Evolutionary conservation across 2,113 vertebrate genomes (phyloP).

Genomic region (Pitta sordida): DNA sequence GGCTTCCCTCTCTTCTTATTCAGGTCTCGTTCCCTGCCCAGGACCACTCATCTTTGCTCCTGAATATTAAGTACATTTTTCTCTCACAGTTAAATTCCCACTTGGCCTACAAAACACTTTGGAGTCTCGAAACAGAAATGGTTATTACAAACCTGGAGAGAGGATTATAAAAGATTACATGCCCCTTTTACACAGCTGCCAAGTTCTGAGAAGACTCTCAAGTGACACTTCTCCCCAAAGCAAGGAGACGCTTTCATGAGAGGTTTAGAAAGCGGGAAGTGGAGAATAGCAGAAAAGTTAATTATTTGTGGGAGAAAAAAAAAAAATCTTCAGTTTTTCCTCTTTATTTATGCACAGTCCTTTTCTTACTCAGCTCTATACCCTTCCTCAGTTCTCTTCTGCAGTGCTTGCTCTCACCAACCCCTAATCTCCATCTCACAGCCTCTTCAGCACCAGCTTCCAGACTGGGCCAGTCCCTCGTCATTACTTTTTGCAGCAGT

Average conservation of each 20-base stretch:
- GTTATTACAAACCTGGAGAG: constrained; percentile 57
- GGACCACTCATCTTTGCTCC: constrained; percentile 27
- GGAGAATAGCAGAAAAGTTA: constrained; percentile 14
- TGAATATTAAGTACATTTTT: constrained; percentile 52
- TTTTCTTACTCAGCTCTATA: not conserved
- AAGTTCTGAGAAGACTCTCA: constrained; percentile 43
- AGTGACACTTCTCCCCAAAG: constrained; percentile 44
- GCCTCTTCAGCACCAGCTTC: not conserved
- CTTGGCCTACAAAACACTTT: constrained; percentile 28
- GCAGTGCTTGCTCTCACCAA: not conserved
- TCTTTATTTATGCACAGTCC: not conserved
- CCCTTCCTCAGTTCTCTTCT: not conserved
- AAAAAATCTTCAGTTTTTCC: not conserved
- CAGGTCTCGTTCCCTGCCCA: not conserved
- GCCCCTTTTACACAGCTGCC: constrained; percentile 45
- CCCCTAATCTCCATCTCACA: not conserved
- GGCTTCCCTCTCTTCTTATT: constrained; percentile 15
- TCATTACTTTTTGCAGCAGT: not conserved
- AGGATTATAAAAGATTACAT: constrained; percentile 62
- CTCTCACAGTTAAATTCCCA: constrained; percentile 31
- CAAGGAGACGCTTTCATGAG: not conserved
- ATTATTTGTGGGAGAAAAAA: not conserved
- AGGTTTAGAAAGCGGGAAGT: not conserved
- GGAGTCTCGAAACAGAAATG: constrained; percentile 42
- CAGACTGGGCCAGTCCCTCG: not conserved